Percentiles rank a stretch among this genome's conserved stretches.
Evolutionary conservation across 2,888 invertebrate species (phyloP).

Genomic region (Cheilosia vernalis): DNA sequence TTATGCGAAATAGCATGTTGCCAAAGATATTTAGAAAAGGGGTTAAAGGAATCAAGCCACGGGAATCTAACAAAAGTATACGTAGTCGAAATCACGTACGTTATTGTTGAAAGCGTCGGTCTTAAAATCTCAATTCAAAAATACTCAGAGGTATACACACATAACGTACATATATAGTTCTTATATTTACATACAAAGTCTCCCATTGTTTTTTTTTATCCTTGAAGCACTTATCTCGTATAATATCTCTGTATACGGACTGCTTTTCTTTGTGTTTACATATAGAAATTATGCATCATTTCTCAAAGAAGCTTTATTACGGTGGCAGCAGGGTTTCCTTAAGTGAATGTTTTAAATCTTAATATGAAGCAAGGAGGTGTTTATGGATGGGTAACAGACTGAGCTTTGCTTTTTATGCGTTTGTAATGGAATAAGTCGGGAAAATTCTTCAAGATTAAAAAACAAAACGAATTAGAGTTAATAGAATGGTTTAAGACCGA

Average conservation of each 20-base stretch:
- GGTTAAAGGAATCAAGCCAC: slow-evolving; percentile 37
- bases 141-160: no score
- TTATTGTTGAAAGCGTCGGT: slow-evolving; percentile 20
- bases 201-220: not conserved
- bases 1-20: slow-evolving; percentile 23
- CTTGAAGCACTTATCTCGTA: slow-evolving; percentile 1
- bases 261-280: not conserved
- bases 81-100: slow-evolving; percentile 54
- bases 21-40: slow-evolving; percentile 26
- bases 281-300: not conserved
- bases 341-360: not conserved
- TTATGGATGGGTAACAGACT: no score
- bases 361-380: no score
- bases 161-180: not conserved
- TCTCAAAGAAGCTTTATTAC: not conserved
- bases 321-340: not conserved
- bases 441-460: no score
- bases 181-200: not conserved
- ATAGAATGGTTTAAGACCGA: no score
- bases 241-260: not conserved
- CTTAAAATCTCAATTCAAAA: no score
- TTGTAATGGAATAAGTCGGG: no score
- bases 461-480: no score
- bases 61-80: slow-evolving; percentile 26
- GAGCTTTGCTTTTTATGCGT: no score